These are phyloP conservation scores for Tetranychus cinnabarinus DNA, from an alignment of 1,140 invertebrate genomes.

Conservation along the genomic window DNA sequence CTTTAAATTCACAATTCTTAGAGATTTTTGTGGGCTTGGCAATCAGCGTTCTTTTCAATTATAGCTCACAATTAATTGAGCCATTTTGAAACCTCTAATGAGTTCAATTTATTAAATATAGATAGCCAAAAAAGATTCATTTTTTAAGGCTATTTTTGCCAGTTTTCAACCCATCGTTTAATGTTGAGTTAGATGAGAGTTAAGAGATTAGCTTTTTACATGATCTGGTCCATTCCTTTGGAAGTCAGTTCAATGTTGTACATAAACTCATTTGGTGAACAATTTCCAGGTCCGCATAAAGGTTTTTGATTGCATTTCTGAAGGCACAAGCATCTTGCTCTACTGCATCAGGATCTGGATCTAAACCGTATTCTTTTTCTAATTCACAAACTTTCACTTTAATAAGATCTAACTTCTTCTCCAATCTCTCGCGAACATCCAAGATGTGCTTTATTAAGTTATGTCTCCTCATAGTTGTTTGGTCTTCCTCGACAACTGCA, in stretches of 20 bases:
- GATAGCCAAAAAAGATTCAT: too few relatives aligned
- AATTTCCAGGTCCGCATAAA: not conserved
- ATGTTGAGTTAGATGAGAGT: too few relatives aligned
- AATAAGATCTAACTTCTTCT: not conserved
- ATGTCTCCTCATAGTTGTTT: not conserved
- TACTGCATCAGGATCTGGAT: not conserved
- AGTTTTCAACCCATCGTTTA: too few relatives aligned
- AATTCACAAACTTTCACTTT: not conserved
- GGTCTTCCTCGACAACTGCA: not conserved
- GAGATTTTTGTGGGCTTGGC: too few relatives aligned
- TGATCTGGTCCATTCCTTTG: too few relatives aligned
- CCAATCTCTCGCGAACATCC: not conserved
- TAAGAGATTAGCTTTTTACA: too few relatives aligned
- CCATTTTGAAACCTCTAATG: too few relatives aligned
- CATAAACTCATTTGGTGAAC: not conserved
- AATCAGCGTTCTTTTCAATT: too few relatives aligned
- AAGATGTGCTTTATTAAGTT: not conserved
- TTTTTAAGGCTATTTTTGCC: too few relatives aligned
- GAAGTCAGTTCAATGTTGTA: not conserved
- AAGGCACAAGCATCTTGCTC: not conserved
- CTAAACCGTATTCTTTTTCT: not conserved
- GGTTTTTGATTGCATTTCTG: not conserved
- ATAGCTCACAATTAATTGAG: too few relatives aligned
- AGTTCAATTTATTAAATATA: too few relatives aligned
- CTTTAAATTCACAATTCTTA: too few relatives aligned